Evolutionary conservation across 2,888 invertebrate genomes (phyloP).

Genomic region (Mesorhabditis belari): DNA sequence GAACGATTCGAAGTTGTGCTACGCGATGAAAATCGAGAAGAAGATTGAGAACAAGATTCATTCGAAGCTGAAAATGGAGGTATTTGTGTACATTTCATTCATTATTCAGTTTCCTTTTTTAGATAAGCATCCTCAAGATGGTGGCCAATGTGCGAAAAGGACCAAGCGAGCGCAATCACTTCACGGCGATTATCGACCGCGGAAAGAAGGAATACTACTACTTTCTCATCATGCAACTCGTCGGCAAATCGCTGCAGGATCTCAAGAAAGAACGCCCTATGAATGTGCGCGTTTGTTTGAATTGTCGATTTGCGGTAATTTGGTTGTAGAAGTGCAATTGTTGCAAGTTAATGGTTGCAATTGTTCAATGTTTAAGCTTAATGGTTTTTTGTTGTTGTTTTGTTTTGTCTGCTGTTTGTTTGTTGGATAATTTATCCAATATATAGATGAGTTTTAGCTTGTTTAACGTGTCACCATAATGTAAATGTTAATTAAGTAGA

Average conservation of each 20-base stretch:
- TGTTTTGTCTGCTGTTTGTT: too few relatives aligned
- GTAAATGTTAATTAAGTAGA: background rate
- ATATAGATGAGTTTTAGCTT: too few relatives aligned
- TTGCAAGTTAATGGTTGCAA: too few relatives aligned
- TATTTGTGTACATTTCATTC: conserved; percentile 3
- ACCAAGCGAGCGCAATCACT: conserved; percentile 20
- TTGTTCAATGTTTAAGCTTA: too few relatives aligned
- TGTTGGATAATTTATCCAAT: too few relatives aligned
- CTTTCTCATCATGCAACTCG: conserved; percentile 43
- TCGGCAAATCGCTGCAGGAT: conserved; percentile 33
- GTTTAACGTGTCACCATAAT: too few relatives aligned
- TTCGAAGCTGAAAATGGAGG: conserved; percentile 47
- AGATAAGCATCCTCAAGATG: conserved; percentile 37
- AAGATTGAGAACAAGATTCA: conserved; percentile 31
- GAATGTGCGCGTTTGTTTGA: conserved; percentile 9
- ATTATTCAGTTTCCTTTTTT: too few relatives aligned
- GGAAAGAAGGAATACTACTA: conserved; percentile 35
- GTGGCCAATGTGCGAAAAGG: conserved; percentile 14
- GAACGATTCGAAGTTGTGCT: conserved; percentile 2
- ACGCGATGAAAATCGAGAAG: conserved; percentile 45
- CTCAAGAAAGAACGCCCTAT: conserved; percentile 25
- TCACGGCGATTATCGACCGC: conserved; percentile 37
- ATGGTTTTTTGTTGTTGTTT: too few relatives aligned
- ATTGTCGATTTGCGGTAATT: too few relatives aligned
- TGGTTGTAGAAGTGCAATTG: too few relatives aligned